Evolutionary conservation across 2,797 vertebrate genomes (phyloP).

Genomic region (Scyliorhinus canicula): DNA sequence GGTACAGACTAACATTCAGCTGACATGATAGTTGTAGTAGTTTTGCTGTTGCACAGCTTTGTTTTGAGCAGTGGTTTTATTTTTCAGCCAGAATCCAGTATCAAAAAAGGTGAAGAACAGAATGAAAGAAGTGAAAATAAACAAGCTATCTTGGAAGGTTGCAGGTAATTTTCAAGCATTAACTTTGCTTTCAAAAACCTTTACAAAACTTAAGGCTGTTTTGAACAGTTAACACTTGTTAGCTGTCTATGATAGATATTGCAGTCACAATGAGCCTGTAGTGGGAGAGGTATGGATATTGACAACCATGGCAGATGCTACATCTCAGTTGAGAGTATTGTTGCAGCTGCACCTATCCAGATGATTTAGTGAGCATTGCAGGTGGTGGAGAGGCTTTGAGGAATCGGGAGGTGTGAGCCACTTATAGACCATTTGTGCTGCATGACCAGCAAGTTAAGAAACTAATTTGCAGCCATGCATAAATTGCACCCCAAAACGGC

Average conservation of each 20-base stretch:
- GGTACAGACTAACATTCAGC: not conserved
- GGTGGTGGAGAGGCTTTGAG: not conserved
- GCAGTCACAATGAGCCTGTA: not conserved
- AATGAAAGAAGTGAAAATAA: slow-evolving; percentile 40
- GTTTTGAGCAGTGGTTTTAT: not conserved
- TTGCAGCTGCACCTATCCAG: not conserved
- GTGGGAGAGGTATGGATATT: not conserved
- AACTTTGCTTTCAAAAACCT: not conserved
- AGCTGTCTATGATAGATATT: not conserved
- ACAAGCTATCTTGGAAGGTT: slow-evolving; percentile 10
- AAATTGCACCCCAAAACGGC: not conserved
- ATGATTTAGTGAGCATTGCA: not conserved
- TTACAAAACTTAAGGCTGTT: not conserved
- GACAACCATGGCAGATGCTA: not conserved
- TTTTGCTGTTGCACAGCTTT: not conserved
- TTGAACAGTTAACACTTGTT: not conserved
- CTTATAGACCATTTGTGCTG: not conserved
- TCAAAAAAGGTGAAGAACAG: slow-evolving; percentile 49
- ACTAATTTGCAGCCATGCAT: not conserved
- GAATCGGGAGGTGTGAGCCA: not conserved
- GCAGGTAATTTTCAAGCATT: slow-evolving; percentile 10
- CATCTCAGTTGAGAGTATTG: too few species aligned
- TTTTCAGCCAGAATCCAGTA: slow-evolving; percentile 50
- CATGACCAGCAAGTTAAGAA: not conserved
- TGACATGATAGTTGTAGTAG: too few species aligned